phyloP scores from a whole-genome alignment of 2,113 vertebrate species.

The Mustela nigripes region DNA sequence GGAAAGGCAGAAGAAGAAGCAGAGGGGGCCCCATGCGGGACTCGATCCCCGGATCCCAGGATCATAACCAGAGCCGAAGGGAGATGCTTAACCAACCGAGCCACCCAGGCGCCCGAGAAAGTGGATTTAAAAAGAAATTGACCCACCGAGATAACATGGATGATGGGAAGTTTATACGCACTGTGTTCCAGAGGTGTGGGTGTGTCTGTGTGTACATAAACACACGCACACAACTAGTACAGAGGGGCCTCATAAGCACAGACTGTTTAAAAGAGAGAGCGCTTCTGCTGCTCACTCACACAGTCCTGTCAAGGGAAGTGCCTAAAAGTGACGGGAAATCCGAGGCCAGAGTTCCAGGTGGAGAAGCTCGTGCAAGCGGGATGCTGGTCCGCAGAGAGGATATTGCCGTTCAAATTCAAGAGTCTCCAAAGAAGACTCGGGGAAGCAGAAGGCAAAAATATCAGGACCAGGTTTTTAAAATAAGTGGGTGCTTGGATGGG shows the following conservation, averaged over 20 bases:
- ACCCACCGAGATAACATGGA: background rate
- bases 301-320: background rate
- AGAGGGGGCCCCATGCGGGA: too few relatives aligned
- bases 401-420: background rate
- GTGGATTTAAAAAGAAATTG: background rate
- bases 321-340: constrained; percentile 21
- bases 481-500: background rate
- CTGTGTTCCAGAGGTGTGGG: too few relatives aligned
- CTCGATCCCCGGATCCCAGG: too few relatives aligned
- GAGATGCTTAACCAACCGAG: background rate
- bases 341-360: background rate
- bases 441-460: background rate
- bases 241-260: background rate
- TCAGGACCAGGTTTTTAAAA: background rate
- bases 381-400: background rate
- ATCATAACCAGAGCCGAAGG: background rate
- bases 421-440: background rate
- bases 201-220: background rate
- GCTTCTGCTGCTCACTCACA: background rate
- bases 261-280: background rate
- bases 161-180: background rate
- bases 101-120: background rate
- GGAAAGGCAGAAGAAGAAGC: too few relatives aligned
- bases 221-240: background rate
- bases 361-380: constrained; percentile 34